Evolutionary conservation across 1,140 invertebrate species (phyloP), one percentile per base, ranked within the genome.

Genomic region (Euwallacea similis): DNA sequence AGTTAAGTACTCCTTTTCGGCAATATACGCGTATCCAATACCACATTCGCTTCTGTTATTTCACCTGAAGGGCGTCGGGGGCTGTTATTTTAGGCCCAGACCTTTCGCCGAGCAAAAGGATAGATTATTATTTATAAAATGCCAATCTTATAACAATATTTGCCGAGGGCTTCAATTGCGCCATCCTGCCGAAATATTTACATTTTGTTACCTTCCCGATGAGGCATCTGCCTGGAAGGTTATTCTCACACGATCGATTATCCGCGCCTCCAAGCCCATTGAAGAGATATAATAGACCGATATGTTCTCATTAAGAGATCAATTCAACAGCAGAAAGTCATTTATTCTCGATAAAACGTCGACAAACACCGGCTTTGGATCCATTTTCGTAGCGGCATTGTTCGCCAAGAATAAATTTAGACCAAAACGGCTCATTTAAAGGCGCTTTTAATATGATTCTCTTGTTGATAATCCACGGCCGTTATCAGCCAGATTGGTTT

Each of bases 111-210:
- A 33, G 21, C 21, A 7, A 16, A 55, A n/a, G 41, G 7, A 13
- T 11, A 53, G 7, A 33, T 13, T 13, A 21, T 41, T 65, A 65
- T 53, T 54, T 41, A 55, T 41, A 54, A 54, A 65, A 65, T 65
- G 63, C 50, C 63, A 55, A 65, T 65, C 63, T 65, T 65, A 65
- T 42, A 41, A 65, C n/a, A 65, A 54, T 65, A 54, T 55, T 65
- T 53, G 41, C n/a, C 15, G 13, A 63, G 16, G 43, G 47, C 61
- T 63, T 63, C 61, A 50, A 63, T 63, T 63, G 61, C 61, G 46
- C 41, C 41, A 63, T 56, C 54, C 54, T 15, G 11, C 54, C 16
- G 16, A 16, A 13, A 15, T 56, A 56, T 56, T 56, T 56, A 56
- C 16, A 15, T 56, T 56, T 56, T 16, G n/a, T 56, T 56, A 56